Base-by-base conservation (phyloP, 2,113 vertebrate species). In the Pollachius pollachius region DNA sequence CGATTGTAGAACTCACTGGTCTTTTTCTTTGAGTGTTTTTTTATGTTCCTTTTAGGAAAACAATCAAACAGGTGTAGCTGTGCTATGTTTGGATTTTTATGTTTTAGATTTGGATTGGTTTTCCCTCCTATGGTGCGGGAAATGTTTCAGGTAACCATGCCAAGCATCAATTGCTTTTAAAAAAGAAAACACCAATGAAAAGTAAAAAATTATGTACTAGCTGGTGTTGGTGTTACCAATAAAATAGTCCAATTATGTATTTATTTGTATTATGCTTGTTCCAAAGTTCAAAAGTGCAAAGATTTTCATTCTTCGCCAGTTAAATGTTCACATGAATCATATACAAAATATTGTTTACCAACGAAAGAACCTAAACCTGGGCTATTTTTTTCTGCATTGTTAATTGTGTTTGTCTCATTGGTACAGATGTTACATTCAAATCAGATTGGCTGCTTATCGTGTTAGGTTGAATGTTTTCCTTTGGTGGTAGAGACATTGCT, bases 1-100 rank as follows among this genome's bases (percentile, higher is more conserved):
- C 30, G 6, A 34, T 34, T 34, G 4, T 34, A 34, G 30, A 34
- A 34, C 4, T 34, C 4, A 34, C 30, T 70, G 80, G 81, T 73
- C 78, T 81, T 85, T 72, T 64, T 78, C 79, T 69, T 62, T 58
- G 65, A 54, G 16, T 56, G 19, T 57, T 27, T 57, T 25, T 27
- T 67, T 60, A 58, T 58, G n/a, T n/a, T n/a, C n/a, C 3, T 15
- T n/a, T 17, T 60, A 60, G 11, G n/a, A 19, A 19, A 60, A 60
- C 69, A 70, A 30, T 37, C 30, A 34, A 13, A 48, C 41, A 48
- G 5, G 41, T 48, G 6, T 48, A 34, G 41, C 41, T 48, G 12
- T 74, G 59, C 65, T 16, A 48, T 48, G 41, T 48, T 12, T 48
- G 8, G 41, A 48, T 9, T 48, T 48, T 48, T 48, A 48, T 13